phyloP scores from a whole-genome alignment of 92 coral and sea anemone genomes.

The Phenganax marumi region DNA sequence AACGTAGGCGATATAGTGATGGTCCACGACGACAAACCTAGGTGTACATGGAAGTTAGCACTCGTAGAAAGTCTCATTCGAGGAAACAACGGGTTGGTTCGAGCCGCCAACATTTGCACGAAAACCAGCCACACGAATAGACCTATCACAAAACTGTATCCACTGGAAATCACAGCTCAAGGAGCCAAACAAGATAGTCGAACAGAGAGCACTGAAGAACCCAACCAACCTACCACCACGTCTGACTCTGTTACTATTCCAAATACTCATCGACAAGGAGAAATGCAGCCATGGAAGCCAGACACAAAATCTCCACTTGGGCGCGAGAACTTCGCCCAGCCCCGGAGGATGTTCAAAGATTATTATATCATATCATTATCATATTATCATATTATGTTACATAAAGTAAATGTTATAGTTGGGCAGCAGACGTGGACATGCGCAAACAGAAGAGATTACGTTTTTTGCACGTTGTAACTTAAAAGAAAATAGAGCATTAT shows the following conservation, averaged over 20 bases:
- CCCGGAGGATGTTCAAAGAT: conserved; percentile 5
- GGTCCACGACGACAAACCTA: conserved; percentile 49
- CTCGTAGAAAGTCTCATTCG: conserved; percentile 48
- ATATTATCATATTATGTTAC: no score
- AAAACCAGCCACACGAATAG: conserved; percentile 49
- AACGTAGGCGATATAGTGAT: conserved; percentile 48
- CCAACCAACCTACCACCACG: no score
- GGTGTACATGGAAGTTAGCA: conserved; percentile 54
- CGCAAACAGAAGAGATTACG: no score
- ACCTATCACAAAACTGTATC: conserved; percentile 53
- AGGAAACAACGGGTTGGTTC: conserved; percentile 55
- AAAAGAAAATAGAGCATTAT: no score
- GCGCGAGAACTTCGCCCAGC: conserved; percentile 15
- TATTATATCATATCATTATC: not conserved
- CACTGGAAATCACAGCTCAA: conserved; percentile 47
- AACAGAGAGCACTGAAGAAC: no score
- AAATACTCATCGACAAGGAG: not conserved
- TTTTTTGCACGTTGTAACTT: no score
- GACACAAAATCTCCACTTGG: not conserved
- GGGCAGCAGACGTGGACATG: no score
- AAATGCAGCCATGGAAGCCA: not conserved
- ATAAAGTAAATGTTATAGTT: no score
- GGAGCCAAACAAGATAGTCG: no score
- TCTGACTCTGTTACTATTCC: no score
- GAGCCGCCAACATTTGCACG: conserved; percentile 60